Evolutionary conservation across 2,888 invertebrate genomes (phyloP), one percentile per base, ranked within the genome.

Genomic region (Tryphoninae sp.): DNA sequence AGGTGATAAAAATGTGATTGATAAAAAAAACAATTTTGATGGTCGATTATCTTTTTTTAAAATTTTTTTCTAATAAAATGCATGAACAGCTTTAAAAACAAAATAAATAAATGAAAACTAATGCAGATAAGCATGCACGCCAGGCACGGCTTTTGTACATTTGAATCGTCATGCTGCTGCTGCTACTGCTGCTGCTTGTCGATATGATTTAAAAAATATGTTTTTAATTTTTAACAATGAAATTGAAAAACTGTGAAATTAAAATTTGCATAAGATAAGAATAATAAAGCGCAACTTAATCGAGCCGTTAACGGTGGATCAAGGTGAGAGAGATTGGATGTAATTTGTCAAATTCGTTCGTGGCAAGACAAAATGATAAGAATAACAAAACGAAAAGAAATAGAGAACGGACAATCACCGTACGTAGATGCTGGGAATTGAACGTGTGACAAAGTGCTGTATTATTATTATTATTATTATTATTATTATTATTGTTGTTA

Each of bases 111-210:
- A 9, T 2, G 53, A 62, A 69, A 64, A 59, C 8, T 53, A 9
- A 19, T 19, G 64, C 62, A 59, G 33, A 26, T 64, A 26, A 26
- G 71, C 65, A 65, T 79, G 75, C 79, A 71, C 58, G 69, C 67
- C 53, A 42, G 45, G 77, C 80, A 61, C 74, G 77, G 77, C 82
- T 73, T 81, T 72, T 80, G 69, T 81, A 55, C 33, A 81, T 74
- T 73, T 71, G 33, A 58, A 71, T 77, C 8, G 73, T 68, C 71
- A 75, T 71, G 62, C 49, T 76, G 65, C 80, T 76, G 33, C 33
- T 33, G 33, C 33, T 33, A 1, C 33, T 68, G 75, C 80, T 75
- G 62, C 49, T 76, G 65, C 80, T 80, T 76, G 23, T 58, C 59
- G 45, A 59, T 59, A 19, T 19, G 19, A n/a, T 55, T 8, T 19